Percentiles rank a stretch among this genome's conserved stretches.
Evolutionary conservation across 2,113 vertebrate species (phyloP).

Genomic region (Corvus hawaiiensis): DNA sequence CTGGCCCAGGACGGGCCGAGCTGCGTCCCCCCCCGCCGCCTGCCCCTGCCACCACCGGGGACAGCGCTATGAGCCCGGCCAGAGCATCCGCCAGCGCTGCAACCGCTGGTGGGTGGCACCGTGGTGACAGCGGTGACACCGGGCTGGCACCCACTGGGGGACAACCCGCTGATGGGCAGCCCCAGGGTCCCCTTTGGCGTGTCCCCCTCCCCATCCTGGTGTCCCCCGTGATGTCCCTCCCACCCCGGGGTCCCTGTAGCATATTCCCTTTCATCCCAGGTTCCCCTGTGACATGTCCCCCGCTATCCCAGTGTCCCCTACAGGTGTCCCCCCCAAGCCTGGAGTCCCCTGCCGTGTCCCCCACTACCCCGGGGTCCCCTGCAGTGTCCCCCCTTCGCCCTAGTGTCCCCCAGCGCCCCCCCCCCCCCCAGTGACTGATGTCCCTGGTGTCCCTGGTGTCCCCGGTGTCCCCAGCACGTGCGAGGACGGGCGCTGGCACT

Average conservation of each 20-base stretch:
- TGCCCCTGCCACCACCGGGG: slow-evolving; percentile 85
- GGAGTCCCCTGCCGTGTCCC: background rate
- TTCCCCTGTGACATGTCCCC: background rate
- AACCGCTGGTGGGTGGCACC: slow-evolving; percentile 78
- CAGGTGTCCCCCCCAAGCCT: too few relatives aligned
- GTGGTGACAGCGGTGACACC: background rate
- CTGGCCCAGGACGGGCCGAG: slow-evolving; percentile 71
- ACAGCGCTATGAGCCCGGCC: slow-evolving; percentile 72
- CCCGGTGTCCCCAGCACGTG: slow-evolving; percentile 71
- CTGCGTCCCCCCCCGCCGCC: slow-evolving; percentile 70
- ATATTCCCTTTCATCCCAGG: background rate
- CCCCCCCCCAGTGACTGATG: background rate
- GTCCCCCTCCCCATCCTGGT: background rate
- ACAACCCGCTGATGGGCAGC: background rate
- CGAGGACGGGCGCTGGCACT: slow-evolving; percentile 80
- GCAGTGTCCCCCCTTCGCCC: background rate
- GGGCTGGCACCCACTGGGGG: background rate
- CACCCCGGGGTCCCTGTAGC: too few relatives aligned
- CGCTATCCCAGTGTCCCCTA: background rate
- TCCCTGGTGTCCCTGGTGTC: background rate
- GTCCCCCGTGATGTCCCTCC: background rate
- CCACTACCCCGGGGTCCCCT: background rate
- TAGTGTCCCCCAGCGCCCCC: background rate
- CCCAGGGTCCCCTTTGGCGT: background rate
- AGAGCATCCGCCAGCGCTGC: slow-evolving; percentile 78